A percentile compares a stretch with the other conserved stretches of the same genome.
These are phyloP conservation scores for Mesocricetus auratus DNA, from an alignment of 2,113 vertebrate species.

Conservation along the genomic window DNA sequence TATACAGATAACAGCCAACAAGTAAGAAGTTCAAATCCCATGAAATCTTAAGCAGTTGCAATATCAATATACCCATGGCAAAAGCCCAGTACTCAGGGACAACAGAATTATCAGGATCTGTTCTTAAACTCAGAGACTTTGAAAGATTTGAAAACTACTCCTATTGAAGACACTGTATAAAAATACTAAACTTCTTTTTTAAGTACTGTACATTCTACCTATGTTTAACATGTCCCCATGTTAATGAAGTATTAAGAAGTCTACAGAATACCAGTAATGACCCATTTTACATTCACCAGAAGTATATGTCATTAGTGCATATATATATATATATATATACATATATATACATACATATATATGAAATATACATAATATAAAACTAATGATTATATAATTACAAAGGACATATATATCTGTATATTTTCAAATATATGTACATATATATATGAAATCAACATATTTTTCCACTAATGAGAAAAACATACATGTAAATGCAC, in stretches of 20 bases:
- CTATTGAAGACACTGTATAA: background rate
- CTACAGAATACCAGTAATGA: background rate
- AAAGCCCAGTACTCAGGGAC: background rate
- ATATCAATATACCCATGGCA: background rate
- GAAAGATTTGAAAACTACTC: slow-evolving; percentile 38
- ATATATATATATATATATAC: background rate
- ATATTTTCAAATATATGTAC: too few species aligned
- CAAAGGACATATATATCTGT: too few species aligned
- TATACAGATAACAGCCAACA: background rate
- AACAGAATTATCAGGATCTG: background rate
- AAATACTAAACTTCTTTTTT: slow-evolving; percentile 4
- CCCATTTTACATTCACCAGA: background rate
- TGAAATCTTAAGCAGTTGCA: background rate
- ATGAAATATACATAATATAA: too few species aligned
- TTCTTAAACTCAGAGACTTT: slow-evolving; percentile 3
- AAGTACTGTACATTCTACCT: background rate
- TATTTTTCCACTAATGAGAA: background rate
- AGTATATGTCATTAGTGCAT: background rate
- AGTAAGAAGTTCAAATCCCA: background rate
- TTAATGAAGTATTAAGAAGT: slow-evolving; percentile 5
- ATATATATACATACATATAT: too few species aligned
- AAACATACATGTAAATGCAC: background rate
- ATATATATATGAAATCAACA: background rate
- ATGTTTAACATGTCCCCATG: background rate
- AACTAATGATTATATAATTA: too few species aligned